Conservation (phyloP, 2,113 vertebrate species). For the Cheilinus undulatus region DNA sequence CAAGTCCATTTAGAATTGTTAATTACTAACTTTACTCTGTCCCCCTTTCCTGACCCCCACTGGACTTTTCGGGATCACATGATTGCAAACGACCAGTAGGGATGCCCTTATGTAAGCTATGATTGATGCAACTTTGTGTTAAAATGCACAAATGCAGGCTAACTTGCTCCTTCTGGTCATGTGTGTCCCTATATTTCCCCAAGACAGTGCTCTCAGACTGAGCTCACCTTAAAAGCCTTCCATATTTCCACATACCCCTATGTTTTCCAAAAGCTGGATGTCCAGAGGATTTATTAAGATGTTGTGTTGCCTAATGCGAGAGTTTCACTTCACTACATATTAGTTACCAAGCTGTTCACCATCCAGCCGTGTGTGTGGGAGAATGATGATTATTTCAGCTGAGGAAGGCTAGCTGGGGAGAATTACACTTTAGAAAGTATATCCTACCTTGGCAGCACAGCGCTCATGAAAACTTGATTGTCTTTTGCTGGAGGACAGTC, state of each 20-base stretch:
- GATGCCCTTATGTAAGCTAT: not conserved
- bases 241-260: not conserved
- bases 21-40: too few species aligned
- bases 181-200: not conserved
- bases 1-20: too few species aligned
- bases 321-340: not conserved
- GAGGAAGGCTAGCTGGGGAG: constrained; percentile 3
- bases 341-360: not conserved
- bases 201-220: not conserved
- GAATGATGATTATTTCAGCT: not conserved
- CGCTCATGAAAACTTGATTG: not conserved
- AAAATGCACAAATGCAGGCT: not conserved
- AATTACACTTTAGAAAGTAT: constrained; percentile 13
- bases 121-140: not conserved
- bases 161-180: not conserved
- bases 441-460: constrained; percentile 12
- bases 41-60: too few species aligned
- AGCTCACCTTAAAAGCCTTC: not conserved
- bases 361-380: not conserved
- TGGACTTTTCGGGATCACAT: too few species aligned
- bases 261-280: not conserved
- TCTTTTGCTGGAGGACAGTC: constrained; percentile 20
- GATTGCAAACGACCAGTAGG: too few species aligned
- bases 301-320: not conserved
- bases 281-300: not conserved